Evolutionary conservation across 30 jellyfish, hydroid and myxozoan species (phyloP).

Genomic region (Aurelia coerulea): DNA sequence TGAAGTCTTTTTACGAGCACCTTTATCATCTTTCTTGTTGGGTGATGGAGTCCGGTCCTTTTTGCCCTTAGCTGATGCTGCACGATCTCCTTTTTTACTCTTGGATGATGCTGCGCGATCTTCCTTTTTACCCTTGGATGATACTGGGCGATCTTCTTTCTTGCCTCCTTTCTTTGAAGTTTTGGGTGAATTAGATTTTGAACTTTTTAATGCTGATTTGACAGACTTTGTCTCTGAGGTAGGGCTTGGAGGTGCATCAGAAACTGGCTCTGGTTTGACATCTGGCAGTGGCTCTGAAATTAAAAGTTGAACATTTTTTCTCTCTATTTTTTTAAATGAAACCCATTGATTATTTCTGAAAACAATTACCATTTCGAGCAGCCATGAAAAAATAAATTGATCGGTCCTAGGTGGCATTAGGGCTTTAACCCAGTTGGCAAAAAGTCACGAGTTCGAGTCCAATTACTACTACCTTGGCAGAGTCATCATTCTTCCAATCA

Average conservation of each 20-base stretch:
- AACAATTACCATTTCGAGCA: too few relatives aligned
- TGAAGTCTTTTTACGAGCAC: slow-evolving; percentile 42
- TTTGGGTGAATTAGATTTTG: slow-evolving; percentile 62
- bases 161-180: slow-evolving; percentile 70
- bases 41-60: slow-evolving; percentile 65
- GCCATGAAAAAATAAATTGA: too few relatives aligned
- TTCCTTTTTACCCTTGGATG: slow-evolving; percentile 72
- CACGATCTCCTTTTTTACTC: slow-evolving; percentile 31
- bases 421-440: too few relatives aligned
- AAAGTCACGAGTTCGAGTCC: too few relatives aligned
- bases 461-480: too few relatives aligned
- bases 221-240: slow-evolving; percentile 44
- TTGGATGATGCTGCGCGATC: slow-evolving; percentile 66
- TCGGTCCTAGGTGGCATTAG: too few relatives aligned
- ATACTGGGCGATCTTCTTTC: slow-evolving; percentile 62
- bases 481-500: too few relatives aligned
- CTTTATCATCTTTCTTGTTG: slow-evolving; percentile 52
- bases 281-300: slow-evolving; percentile 61
- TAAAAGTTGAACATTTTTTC: too few relatives aligned
- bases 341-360: too few relatives aligned
- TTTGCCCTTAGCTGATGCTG: slow-evolving; percentile 14
- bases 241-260: slow-evolving; percentile 67
- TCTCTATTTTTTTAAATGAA: too few relatives aligned
- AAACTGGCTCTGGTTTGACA: slow-evolving; percentile 59
- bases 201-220: slow-evolving; percentile 32